These are phyloP conservation scores for Phaedon cochleariae DNA, from an alignment of 2,888 invertebrate genomes.

Conservation along the genomic window DNA sequence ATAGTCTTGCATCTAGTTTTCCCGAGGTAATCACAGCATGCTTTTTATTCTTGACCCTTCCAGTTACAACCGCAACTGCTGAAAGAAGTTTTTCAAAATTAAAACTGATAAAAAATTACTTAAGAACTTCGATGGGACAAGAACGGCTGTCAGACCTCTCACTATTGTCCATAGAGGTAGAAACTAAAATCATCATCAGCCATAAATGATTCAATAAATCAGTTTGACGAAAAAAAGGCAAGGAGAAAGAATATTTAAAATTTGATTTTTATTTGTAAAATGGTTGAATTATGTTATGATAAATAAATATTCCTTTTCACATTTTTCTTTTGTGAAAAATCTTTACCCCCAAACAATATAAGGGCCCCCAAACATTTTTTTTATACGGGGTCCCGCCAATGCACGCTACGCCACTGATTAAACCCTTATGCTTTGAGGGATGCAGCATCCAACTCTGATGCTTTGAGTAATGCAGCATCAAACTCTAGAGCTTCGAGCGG, in stretches of 20 bases:
- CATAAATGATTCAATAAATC: slow-evolving; percentile 30
- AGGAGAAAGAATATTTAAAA: slow-evolving; percentile 16
- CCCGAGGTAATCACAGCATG: slow-evolving; percentile 43
- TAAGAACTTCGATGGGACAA: too few relatives aligned
- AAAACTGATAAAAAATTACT: too few relatives aligned
- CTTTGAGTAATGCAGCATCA: too few relatives aligned
- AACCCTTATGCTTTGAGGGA: too few relatives aligned
- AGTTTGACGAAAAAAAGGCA: slow-evolving; percentile 26
- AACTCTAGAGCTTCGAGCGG: too few relatives aligned
- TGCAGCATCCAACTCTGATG: too few relatives aligned
- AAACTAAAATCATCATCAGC: slow-evolving; percentile 30
- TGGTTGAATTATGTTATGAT: background rate
- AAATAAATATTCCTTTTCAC: slow-evolving; percentile 11
- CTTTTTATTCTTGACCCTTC: slow-evolving; percentile 43
- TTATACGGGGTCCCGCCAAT: slow-evolving; percentile 16
- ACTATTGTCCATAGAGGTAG: too few relatives aligned
- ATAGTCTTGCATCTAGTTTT: too few relatives aligned
- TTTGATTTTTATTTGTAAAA: too few relatives aligned
- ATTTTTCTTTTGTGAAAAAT: slow-evolving; percentile 18
- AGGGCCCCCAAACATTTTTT: slow-evolving; percentile 13
- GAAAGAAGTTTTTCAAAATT: too few relatives aligned
- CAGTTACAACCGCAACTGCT: slow-evolving; percentile 39
- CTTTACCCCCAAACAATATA: slow-evolving; percentile 12
- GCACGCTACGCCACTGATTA: too few relatives aligned
- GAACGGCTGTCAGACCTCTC: too few relatives aligned